Evolutionary conservation across 2,113 vertebrate genomes (phyloP).

Genomic region (Azemiops feae): DNA sequence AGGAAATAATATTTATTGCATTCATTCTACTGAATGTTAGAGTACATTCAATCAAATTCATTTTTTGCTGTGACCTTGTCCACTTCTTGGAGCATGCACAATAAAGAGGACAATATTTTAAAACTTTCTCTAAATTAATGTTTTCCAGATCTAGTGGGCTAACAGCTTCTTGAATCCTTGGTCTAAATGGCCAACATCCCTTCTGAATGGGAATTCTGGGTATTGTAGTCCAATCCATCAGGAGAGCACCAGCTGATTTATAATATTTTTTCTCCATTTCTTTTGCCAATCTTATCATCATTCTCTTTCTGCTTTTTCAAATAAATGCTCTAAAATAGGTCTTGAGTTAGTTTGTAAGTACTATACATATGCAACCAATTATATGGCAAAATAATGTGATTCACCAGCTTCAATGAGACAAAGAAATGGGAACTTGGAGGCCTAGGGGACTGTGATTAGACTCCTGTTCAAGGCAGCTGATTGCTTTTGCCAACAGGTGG

Average conservation of each 20-base stretch:
- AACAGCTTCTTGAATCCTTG: neutral
- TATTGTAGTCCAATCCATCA: neutral
- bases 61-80: neutral
- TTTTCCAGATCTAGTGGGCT: neutral
- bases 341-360: neutral
- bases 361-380: neutral
- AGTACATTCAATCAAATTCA: neutral
- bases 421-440: neutral
- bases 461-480: too few relatives aligned
- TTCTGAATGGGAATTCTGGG: neutral
- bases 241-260: neutral
- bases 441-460: neutral
- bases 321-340: neutral
- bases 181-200: neutral
- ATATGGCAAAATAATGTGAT: neutral
- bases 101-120: neutral
- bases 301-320: neutral
- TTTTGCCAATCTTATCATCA: neutral
- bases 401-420: neutral
- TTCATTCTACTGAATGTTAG: neutral
- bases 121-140: neutral
- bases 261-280: neutral
- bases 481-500: neutral
- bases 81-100: neutral
- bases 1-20: neutral